A percentile compares a stretch with the other conserved stretches of the same genome.
These are phyloP conservation scores for Macrosiphum euphorbiae DNA, from an alignment of 2,888 invertebrate species.

Conservation along the genomic window DNA sequence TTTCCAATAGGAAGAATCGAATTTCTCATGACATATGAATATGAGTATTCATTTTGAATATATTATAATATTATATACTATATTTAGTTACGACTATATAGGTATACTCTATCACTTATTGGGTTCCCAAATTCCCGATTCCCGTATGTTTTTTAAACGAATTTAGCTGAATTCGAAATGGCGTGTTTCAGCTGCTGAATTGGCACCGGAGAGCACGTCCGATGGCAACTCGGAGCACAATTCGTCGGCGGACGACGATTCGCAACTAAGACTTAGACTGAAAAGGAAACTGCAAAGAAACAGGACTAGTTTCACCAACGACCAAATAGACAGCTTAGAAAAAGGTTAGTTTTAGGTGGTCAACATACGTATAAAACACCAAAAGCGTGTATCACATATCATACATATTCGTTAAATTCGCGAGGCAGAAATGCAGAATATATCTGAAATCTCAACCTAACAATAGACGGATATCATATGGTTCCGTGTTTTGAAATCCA, in stretches of 20 bases:
- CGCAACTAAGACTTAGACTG: conserved; percentile 90
- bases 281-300: conserved; percentile 98
- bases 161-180: conserved; percentile 39
- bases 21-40: not conserved
- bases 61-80: too few species aligned
- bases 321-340: conserved; percentile 98
- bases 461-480: not conserved
- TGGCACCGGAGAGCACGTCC: conserved; percentile 84
- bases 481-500: not conserved
- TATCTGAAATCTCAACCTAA: not conserved
- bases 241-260: conserved; percentile 83
- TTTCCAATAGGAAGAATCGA: not conserved
- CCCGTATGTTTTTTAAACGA: not conserved
- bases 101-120: too few species aligned
- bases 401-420: not conserved
- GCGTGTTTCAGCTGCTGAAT: conserved; percentile 65
- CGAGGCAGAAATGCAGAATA: not conserved
- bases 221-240: conserved; percentile 87
- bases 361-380: not conserved
- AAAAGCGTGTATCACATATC: not conserved
- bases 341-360: conserved; percentile 80
- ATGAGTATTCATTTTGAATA: not conserved
- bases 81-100: not conserved
- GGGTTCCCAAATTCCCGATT: too few species aligned
- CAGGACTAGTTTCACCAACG: conserved; percentile 97